phyloP scores from a whole-genome alignment of 2,888 invertebrate species.

The Opisthograptis luteolata region DNA sequence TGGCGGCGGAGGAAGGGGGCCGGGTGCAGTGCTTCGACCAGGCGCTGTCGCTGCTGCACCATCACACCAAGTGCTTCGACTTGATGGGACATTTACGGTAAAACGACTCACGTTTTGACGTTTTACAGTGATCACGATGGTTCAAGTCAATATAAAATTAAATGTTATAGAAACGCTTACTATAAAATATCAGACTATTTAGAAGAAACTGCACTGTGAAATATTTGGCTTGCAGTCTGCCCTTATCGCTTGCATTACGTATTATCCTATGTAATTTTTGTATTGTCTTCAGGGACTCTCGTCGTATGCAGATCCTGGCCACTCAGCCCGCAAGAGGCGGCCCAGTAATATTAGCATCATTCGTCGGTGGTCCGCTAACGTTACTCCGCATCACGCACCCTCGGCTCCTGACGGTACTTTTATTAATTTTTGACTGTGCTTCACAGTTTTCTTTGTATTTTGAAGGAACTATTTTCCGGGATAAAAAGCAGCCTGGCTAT shows the following conservation, averaged over 20 bases:
- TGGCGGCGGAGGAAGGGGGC: constrained; percentile 70
- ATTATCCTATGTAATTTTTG: not conserved
- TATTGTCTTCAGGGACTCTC: constrained; percentile 53
- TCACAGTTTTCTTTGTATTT: too few relatives aligned
- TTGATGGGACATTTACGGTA: constrained; percentile 64
- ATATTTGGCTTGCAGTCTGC: too few relatives aligned
- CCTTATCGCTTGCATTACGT: too few relatives aligned
- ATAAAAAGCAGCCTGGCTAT: too few relatives aligned
- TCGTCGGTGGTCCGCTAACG: constrained; percentile 64
- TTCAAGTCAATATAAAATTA: too few relatives aligned
- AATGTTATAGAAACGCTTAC: too few relatives aligned
- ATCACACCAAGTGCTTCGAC: constrained; percentile 71
- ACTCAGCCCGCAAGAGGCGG: constrained; percentile 50
- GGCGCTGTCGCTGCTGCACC: constrained; percentile 67
- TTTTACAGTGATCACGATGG: too few relatives aligned
- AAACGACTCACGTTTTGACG: too few relatives aligned
- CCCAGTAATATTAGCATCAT: constrained; percentile 54
- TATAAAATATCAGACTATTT: too few relatives aligned
- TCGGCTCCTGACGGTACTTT: constrained; percentile 60
- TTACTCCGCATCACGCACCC: constrained; percentile 67
- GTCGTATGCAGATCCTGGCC: constrained; percentile 62
- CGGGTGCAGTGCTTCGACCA: constrained; percentile 76
- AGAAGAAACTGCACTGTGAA: too few relatives aligned
- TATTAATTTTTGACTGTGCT: too few relatives aligned
- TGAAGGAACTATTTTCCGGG: too few relatives aligned